Percentiles rank a stretch among this genome's conserved stretches.
Evolutionary conservation across 2,113 vertebrate genomes (phyloP).

Genomic region (Chamaetylas fuelleborni): DNA sequence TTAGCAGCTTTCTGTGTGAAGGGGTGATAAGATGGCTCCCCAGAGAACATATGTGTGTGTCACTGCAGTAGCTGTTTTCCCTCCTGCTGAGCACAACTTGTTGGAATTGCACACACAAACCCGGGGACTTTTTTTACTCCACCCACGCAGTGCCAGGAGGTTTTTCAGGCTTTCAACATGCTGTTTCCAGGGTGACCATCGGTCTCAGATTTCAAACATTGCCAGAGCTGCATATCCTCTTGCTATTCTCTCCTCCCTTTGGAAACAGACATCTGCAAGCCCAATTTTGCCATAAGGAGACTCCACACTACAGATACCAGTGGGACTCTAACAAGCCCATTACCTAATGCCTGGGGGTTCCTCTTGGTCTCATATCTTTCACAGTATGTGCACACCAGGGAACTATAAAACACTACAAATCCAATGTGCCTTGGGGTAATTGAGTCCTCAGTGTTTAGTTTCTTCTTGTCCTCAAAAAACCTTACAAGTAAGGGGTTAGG

Average conservation of each 20-base stretch:
- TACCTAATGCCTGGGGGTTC: not conserved
- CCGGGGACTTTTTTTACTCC: not conserved
- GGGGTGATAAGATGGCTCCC: not conserved
- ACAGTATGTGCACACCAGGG: not conserved
- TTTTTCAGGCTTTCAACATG: slow-evolving; percentile 11
- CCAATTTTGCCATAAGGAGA: not conserved
- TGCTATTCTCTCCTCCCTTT: not conserved
- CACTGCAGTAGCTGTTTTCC: not conserved
- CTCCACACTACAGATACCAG: not conserved
- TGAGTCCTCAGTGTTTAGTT: not conserved
- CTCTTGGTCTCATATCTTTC: not conserved
- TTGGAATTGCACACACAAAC: not conserved
- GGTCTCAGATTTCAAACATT: slow-evolving; percentile 46
- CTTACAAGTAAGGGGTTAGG: not conserved
- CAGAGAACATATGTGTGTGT: accelerated
- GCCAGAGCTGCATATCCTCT: not conserved
- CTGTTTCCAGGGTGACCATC: slow-evolving; percentile 36
- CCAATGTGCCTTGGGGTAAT: not conserved
- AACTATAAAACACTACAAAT: not conserved
- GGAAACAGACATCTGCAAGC: not conserved
- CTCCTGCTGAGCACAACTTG: not conserved
- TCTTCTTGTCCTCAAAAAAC: not conserved
- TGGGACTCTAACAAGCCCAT: not conserved
- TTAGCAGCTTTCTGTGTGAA: not conserved
- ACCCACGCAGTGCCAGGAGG: not conserved